phyloP scores from a whole-genome alignment of 2,888 invertebrate genomes.

The Polietes domitor region DNA sequence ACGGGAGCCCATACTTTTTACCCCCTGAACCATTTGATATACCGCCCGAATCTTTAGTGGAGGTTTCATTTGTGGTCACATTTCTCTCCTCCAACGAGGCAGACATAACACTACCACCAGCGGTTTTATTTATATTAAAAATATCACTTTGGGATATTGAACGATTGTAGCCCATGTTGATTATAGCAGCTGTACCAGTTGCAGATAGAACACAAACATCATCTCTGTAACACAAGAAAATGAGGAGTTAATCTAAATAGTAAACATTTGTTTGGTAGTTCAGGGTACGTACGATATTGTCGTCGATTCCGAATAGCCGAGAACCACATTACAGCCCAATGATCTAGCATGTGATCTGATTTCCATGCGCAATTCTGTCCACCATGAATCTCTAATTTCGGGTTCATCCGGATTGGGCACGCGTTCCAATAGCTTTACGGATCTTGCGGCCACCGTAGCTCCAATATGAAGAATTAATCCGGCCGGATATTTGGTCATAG shows the following conservation, averaged over 20 bases:
- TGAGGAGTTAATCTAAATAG: constrained; percentile 67
- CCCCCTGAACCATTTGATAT: constrained; percentile 66
- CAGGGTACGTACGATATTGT: constrained; percentile 89
- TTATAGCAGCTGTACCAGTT: constrained; percentile 95
- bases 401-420: constrained; percentile 93
- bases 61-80: constrained; percentile 72
- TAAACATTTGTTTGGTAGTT: background rate
- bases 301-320: constrained; percentile 96
- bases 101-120: constrained; percentile 79
- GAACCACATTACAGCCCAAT: constrained; percentile 95
- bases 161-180: constrained; percentile 83
- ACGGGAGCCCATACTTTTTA: constrained; percentile 70
- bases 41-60: constrained; percentile 65
- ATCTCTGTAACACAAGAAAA: constrained; percentile 84
- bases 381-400: constrained; percentile 96
- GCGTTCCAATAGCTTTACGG: constrained; percentile 90
- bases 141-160: constrained; percentile 78
- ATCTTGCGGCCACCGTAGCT: constrained; percentile 92
- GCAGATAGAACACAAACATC: constrained; percentile 97
- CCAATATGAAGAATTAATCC: constrained; percentile 95
- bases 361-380: constrained; percentile 97
- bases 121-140: constrained; percentile 70
- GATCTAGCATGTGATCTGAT: constrained; percentile 96
- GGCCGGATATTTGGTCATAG: constrained; percentile 93
- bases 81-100: constrained; percentile 83